These are phyloP conservation scores for Channa argus DNA, from an alignment of 2,113 vertebrate genomes.

Conservation along the genomic window DNA sequence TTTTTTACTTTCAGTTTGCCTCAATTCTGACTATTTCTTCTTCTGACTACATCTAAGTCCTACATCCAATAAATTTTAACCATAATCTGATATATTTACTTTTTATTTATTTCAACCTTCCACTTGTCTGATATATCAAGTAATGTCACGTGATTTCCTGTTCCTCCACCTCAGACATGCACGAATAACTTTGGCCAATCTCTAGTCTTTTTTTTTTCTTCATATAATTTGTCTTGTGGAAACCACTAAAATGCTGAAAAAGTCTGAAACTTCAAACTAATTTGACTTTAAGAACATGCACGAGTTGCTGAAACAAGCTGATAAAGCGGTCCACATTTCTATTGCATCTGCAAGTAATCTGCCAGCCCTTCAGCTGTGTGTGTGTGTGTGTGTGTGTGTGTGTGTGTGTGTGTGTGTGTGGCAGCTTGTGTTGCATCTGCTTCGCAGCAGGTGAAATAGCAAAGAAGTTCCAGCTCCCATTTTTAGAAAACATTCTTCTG, in stretches of 20 bases:
- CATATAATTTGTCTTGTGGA: neutral
- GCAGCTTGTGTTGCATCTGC: constrained; percentile 63
- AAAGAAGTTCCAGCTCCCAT: constrained; percentile 50
- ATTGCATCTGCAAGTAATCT: constrained; percentile 58
- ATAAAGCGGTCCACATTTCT: constrained; percentile 45
- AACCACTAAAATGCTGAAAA: neutral
- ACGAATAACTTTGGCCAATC: neutral
- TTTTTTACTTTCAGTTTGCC: neutral
- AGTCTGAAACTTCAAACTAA: too few relatives aligned
- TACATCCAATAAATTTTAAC: too few relatives aligned
- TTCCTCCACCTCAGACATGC: neutral
- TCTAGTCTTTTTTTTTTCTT: neutral
- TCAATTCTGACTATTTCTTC: neutral
- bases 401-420: neutral
- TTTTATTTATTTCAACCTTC: neutral
- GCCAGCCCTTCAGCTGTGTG: constrained; percentile 40
- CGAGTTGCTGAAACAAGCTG: constrained; percentile 59
- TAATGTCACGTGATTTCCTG: neutral
- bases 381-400: constrained; percentile 29
- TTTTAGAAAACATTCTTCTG: constrained; percentile 57
- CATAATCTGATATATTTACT: neutral
- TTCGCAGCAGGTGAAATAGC: constrained; percentile 77
- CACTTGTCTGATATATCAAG: neutral
- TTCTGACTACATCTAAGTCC: neutral
- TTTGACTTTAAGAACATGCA: constrained; percentile 51